phyloP scores from a whole-genome alignment of 2,797 vertebrate genomes.

The Phaenicophaeus curvirostris region DNA sequence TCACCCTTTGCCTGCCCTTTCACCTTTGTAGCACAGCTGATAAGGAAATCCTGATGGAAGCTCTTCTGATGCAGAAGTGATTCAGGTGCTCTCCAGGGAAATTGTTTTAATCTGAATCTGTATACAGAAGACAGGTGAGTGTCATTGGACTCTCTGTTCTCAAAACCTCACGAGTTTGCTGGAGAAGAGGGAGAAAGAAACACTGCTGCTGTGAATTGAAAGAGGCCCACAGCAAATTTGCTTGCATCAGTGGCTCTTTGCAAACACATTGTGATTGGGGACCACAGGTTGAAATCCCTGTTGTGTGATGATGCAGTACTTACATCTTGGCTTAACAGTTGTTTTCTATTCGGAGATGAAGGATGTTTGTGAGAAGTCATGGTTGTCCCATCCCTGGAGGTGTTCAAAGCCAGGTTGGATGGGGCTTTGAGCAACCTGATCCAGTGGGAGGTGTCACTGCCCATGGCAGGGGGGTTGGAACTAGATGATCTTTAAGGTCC shows the following conservation, averaged over 20 bases:
- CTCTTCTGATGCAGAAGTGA: neutral
- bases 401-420: no score
- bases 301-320: neutral
- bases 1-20: neutral
- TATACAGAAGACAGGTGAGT: neutral
- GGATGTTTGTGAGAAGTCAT: neutral
- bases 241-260: neutral
- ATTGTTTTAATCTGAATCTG: neutral
- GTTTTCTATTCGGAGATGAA: neutral
- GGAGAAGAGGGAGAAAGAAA: neutral
- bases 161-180: rapidly evolving
- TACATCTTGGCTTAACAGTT: neutral
- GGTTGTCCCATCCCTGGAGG: no score
- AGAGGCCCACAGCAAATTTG: neutral
- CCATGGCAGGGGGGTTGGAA: no score
- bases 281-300: neutral
- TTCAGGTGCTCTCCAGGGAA: neutral
- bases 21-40: neutral
- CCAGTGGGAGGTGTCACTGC: no score
- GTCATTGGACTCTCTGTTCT: neutral
- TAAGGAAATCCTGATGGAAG: neutral
- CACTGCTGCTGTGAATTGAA: neutral
- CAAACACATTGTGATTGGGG: neutral
- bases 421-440: no score
- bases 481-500: no score